phyloP scores from a whole-genome alignment of 2,113 vertebrate species.

The Labrus mixtus region DNA sequence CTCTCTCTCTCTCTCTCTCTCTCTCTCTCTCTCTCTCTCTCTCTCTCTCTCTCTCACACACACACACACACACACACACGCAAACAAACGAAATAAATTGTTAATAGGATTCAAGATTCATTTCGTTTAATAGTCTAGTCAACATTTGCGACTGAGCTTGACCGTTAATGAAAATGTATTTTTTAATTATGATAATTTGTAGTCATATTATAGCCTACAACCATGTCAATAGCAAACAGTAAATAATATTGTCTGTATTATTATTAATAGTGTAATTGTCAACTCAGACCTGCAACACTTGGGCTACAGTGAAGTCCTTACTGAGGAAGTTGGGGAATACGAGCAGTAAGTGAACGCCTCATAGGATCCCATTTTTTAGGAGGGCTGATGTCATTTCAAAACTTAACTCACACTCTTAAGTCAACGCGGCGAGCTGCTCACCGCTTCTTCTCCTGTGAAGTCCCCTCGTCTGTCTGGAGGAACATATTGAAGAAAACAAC shows the following conservation, averaged over 20 bases:
- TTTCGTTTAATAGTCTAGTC: no score
- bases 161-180: not conserved
- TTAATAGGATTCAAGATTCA: no score
- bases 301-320: not conserved
- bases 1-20: no score
- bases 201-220: not conserved
- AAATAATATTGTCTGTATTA: not conserved
- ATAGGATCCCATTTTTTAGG: slow-evolving; percentile 59
- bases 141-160: no score
- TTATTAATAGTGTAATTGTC: not conserved
- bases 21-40: no score
- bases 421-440: slow-evolving; percentile 69
- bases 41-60: no score
- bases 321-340: not conserved
- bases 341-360: slow-evolving; percentile 38
- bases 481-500: slow-evolving; percentile 2
- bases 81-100: no score
- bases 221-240: not conserved
- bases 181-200: not conserved
- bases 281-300: not conserved
- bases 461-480: slow-evolving; percentile 31
- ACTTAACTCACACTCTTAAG: slow-evolving; percentile 79
- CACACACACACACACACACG: no score
- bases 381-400: slow-evolving; percentile 85
- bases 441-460: slow-evolving; percentile 37